Base-by-base conservation (phyloP, 2,888 invertebrate species). In the Eutolmus rufibarbis region DNA sequence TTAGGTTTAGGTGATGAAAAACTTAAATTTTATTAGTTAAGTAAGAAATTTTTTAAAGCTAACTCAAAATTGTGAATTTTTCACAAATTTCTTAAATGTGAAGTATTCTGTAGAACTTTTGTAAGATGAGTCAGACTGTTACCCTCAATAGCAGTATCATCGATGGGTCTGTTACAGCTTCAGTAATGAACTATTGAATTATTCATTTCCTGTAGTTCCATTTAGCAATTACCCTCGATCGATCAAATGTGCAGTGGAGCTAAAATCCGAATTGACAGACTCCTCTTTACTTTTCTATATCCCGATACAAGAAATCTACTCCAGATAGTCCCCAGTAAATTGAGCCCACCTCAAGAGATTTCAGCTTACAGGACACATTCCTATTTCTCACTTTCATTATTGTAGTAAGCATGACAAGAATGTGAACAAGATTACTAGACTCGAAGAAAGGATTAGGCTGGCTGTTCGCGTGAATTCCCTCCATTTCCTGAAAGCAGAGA, bases 361-460 rank as follows among this genome's bases (percentile, higher is more conserved):
- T 66, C 66, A 66, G 66, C 66, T 66, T 66, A 66, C 28, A 66
- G 19, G 28, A 28, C 79, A 46, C 46, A 28, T 79, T 79, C 79
- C 51, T 51, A 51, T 51, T 79, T 28, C 51, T 79, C 51, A 79
- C 37, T 46, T 79, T 19, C 46, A 40, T 31, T 79, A 79, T 31
- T 16, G 51, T 28, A 28, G 46, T 9, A 78, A 40, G 43, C 78
- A 79, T 79, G 79, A 79, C 79, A 79, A 51, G 79, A 79, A 79
- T 79, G 56, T 56, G 40, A 79, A 51, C 51, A 51, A 79, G 79
- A 79, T 79, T 79, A 79, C 79, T n/a, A 79, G 16, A 12, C 16
- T 46, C 19, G 51, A 51, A 19, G 23, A 79, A 51, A 46, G 28
- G 46, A 46, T 66, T 66, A 66, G 8, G 66, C 23, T 28, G 8